Conservation (phyloP, 2,888 invertebrate species). For the Stenchaetothrips biformis region DNA sequence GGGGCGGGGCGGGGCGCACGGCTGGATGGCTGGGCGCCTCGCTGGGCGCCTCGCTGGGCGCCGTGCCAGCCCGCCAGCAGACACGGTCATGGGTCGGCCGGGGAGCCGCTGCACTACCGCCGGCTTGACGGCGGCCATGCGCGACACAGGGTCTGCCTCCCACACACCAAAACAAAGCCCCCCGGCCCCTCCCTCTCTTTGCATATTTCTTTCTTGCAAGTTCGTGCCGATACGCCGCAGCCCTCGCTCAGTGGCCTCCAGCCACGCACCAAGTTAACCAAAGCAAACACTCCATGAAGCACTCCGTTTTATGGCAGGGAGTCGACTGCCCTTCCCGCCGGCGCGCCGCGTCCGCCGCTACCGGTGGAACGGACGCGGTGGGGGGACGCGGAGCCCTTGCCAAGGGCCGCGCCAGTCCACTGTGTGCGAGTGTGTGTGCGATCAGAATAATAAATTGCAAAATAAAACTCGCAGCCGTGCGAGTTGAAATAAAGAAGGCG, state of each 20-base stretch:
- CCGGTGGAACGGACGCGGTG: background rate
- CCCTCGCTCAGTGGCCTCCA: background rate
- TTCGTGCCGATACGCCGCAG: no score
- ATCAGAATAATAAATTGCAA: constrained; percentile 17
- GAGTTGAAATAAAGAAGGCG: no score
- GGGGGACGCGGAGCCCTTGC: background rate
- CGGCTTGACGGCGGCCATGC: background rate
- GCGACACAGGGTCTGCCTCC: no score
- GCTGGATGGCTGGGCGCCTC: background rate
- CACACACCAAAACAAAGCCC: no score
- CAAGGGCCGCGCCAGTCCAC: background rate
- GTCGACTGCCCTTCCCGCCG: background rate
- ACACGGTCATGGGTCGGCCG: background rate
- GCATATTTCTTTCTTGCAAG: no score
- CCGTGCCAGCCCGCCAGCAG: background rate
- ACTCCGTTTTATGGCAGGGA: background rate
- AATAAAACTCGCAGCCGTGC: background rate
- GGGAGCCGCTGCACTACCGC: background rate
- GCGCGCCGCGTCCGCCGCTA: background rate
- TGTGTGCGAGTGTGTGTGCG: background rate
- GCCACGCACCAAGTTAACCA: constrained; percentile 5
- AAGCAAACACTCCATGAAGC: constrained; percentile 24
- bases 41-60: background rate
- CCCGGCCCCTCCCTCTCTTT: no score
- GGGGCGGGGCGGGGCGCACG: background rate